Evolutionary conservation across 1,140 invertebrate species (phyloP).

Genomic region (Drosophila ironensis): DNA sequence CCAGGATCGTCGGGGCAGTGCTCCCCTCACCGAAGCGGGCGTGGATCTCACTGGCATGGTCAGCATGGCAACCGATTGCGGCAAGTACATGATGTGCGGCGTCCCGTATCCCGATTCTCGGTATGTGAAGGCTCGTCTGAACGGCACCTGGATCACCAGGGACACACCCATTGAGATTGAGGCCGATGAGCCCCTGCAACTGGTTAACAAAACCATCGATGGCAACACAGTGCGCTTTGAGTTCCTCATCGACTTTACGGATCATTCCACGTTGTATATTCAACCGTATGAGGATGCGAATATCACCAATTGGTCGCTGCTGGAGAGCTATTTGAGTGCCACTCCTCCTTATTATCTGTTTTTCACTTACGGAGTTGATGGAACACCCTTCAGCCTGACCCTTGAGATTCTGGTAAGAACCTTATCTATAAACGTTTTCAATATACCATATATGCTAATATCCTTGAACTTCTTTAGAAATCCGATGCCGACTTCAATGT

Average conservation of each 20-base stretch:
- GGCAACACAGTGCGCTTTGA: constrained; percentile 31
- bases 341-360: constrained; percentile 85
- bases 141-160: constrained; percentile 37
- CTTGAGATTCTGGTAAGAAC: constrained; percentile 32
- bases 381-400: constrained; percentile 84
- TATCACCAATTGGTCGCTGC: constrained; percentile 86
- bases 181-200: not conserved
- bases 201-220: constrained; percentile 22
- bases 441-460: too few species aligned
- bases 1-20: constrained; percentile 87
- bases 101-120: constrained; percentile 85
- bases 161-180: not conserved
- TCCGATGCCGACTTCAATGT: constrained; percentile 67
- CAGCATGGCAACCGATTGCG: constrained; percentile 84
- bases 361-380: constrained; percentile 85
- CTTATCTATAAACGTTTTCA: too few species aligned
- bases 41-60: constrained; percentile 83
- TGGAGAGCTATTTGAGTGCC: constrained; percentile 83
- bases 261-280: constrained; percentile 87
- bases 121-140: constrained; percentile 2
- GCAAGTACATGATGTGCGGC: constrained; percentile 87
- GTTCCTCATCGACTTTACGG: constrained; percentile 84
- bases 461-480: too few species aligned
- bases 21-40: constrained; percentile 82
- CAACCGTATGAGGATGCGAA: constrained; percentile 84